Evolutionary conservation across 2,888 invertebrate species (phyloP), one percentile per base, ranked within the genome.

Genomic region (Bimastos eiseni): DNA sequence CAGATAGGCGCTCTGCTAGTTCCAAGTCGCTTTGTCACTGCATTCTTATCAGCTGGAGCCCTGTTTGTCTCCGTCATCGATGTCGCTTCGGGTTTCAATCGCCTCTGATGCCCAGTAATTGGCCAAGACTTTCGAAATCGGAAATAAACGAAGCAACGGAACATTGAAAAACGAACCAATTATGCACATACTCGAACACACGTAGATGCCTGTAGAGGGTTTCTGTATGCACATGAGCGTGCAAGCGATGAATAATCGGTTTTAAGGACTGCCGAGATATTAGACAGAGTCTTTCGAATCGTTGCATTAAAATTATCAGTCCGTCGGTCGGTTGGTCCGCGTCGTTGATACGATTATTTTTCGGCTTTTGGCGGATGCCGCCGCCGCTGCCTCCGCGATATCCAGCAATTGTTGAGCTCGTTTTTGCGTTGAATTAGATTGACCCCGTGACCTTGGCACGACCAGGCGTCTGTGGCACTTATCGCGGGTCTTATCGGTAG

Each of bases 391-490:
- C n/a, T n/a, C 11, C 30, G 70, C 70, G 30, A n/a, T 70, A 70
- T 70, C 70, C 70, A n/a, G 70, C 70, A 70, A 70, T 70, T 70
- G 70, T 70, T 70, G 70, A 70, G 70, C 70, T 24, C 30, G 30
- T 70, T 70, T 70, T 70, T n/a, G 30, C 24, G 70, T n/a, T 70
- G 70, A 70, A 70, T 70, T 70, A 70, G 70, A 70, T 70, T 70
- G 70, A 70, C 70, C 70, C 70, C 70, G 70, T 70, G 70, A 70
- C 70, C 70, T 70, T 70, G 70, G 70, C 70, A 70, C 70, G 70
- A 70, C 70, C 70, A 70, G 70, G 70, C 70, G 70, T 70, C 70
- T 70, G 70, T 30, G 70, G 70, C 70, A 70, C 70, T 70, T 70
- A 70, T 70, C 70, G 70, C 70, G 70, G n/a, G 70, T n/a, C 70